Percentiles rank a stretch among this genome's conserved stretches.
Evolutionary conservation across 1,140 invertebrate species (phyloP).

Genomic region (Brachionus angularis): DNA sequence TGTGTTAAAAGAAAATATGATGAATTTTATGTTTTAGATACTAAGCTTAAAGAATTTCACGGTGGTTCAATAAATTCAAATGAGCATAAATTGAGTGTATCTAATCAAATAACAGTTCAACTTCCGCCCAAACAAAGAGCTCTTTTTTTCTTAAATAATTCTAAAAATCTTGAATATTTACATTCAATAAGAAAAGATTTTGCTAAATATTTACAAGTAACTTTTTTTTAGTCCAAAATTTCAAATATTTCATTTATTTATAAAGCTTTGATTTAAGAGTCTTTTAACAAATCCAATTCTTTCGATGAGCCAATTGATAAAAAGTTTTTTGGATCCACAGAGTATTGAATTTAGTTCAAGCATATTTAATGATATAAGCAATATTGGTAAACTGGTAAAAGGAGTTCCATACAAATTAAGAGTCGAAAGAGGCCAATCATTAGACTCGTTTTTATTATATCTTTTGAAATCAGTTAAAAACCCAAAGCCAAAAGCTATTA

Average conservation of each 20-base stretch:
- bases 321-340: constrained; percentile 31
- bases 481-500: background rate
- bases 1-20: constrained; percentile 38
- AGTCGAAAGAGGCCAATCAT: constrained; percentile 35
- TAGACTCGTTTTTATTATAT: constrained; percentile 27
- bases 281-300: constrained; percentile 35
- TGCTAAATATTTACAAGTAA: constrained; percentile 38
- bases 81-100: constrained; percentile 8
- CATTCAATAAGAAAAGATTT: constrained; percentile 33
- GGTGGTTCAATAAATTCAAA: background rate
- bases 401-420: constrained; percentile 36
- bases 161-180: constrained; percentile 39
- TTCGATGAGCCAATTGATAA: constrained; percentile 33
- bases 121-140: constrained; percentile 14
- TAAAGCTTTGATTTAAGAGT: no score
- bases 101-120: constrained; percentile 27
- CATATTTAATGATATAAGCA: constrained; percentile 39
- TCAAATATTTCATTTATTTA: background rate
- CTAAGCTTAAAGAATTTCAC: constrained; percentile 32
- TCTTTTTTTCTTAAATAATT: constrained; percentile 31
- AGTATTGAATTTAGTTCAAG: constrained; percentile 41
- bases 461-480: constrained; percentile 14
- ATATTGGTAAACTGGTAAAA: constrained; percentile 43
- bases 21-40: constrained; percentile 40
- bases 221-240: background rate